These are phyloP conservation scores for Scopus umbretta DNA, from an alignment of 2,113 vertebrate species.

Conservation along the genomic window DNA sequence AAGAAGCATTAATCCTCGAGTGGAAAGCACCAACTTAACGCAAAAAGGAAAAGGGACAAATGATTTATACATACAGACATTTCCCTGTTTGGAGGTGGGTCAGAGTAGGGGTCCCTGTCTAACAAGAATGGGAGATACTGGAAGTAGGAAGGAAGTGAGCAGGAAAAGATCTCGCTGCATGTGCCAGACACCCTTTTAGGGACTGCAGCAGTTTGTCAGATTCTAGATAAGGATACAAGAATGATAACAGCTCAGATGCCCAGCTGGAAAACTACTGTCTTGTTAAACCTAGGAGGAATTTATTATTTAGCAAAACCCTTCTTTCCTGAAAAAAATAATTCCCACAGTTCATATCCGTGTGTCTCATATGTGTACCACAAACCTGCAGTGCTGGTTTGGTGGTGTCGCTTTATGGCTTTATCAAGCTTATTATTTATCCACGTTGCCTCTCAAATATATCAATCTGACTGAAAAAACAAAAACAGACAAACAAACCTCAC, in stretches of 20 bases:
- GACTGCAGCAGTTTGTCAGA: not conserved
- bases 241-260: not conserved
- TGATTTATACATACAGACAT: not conserved
- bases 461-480: not conserved
- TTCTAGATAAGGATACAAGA: not conserved
- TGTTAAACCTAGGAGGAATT: not conserved
- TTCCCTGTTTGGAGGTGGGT: not conserved
- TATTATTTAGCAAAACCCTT: not conserved
- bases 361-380: not conserved
- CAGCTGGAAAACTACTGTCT: not conserved
- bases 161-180: fast-evolving
- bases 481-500: not conserved
- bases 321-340: not conserved
- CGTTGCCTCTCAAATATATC: not conserved
- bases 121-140: not conserved
- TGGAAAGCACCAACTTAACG: not conserved
- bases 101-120: not conserved
- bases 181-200: not conserved
- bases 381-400: not conserved
- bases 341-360: not conserved
- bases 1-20: not conserved
- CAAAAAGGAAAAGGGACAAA: not conserved
- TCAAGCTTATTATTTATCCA: not conserved
- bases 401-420: not conserved
- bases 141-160: not conserved